Percentiles rank a stretch among this genome's conserved stretches.
phyloP scores from a whole-genome alignment of 2,888 invertebrate species.

The Agapostemon virescens region DNA sequence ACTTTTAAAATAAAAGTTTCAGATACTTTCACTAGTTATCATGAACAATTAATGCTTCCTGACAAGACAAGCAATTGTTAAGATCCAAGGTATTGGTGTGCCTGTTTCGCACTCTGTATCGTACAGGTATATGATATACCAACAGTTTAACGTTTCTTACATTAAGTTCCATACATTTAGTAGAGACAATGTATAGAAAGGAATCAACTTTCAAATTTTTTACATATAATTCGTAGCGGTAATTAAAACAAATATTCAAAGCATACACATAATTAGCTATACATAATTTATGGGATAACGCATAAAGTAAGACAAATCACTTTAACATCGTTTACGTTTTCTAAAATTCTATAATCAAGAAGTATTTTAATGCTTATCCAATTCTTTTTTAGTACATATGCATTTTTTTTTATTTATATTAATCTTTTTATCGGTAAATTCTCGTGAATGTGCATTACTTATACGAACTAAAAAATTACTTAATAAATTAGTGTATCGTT shows the following conservation, averaged over 20 bases:
- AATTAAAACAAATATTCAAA: constrained; percentile 64
- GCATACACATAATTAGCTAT: constrained; percentile 63
- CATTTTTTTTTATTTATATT: constrained; percentile 49
- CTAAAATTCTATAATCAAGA: constrained; percentile 60
- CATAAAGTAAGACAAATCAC: constrained; percentile 61
- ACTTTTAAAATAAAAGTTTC: constrained; percentile 34
- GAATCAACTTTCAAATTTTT: constrained; percentile 61
- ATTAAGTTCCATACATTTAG: constrained; percentile 64
- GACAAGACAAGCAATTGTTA: constrained; percentile 37
- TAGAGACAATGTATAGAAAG: constrained; percentile 61
- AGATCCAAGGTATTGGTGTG: constrained; percentile 76
- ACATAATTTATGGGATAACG: constrained; percentile 59
- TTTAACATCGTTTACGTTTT: constrained; percentile 54
- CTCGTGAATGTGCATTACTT: constrained; percentile 33
- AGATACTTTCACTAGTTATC: constrained; percentile 16
- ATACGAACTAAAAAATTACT: constrained; percentile 38
- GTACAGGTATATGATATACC: constrained; percentile 62
- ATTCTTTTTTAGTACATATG: constrained; percentile 45
- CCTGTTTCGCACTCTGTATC: constrained; percentile 59
- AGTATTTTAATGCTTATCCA: constrained; percentile 56
- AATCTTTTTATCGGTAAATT: constrained; percentile 64
- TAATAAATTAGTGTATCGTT: constrained; percentile 31
- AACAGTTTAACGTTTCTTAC: constrained; percentile 59
- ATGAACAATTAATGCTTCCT: constrained; percentile 17
- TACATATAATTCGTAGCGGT: constrained; percentile 56